phyloP scores from a whole-genome alignment of 2,797 vertebrate genomes.

The Australoheros facetus region DNA sequence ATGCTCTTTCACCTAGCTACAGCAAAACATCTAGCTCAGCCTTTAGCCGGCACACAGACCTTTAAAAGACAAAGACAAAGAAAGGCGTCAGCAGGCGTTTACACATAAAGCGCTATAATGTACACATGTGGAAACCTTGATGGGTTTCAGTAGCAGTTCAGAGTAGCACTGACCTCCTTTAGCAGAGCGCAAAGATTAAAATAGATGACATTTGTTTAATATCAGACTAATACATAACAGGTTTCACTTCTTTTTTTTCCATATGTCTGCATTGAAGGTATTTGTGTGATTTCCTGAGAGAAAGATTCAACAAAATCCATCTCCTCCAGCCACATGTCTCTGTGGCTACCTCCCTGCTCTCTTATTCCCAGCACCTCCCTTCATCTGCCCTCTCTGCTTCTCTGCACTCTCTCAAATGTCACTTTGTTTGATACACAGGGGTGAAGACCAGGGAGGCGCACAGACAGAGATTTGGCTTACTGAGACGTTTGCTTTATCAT shows the following conservation, averaged over 20 bases:
- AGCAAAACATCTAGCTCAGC: conserved; percentile 15
- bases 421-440: conserved; percentile 77
- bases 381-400: conserved; percentile 58
- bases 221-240: conserved; percentile 38
- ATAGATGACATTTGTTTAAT: conserved; percentile 58
- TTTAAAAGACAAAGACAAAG: conserved; percentile 15
- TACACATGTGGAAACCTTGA: conserved; percentile 11
- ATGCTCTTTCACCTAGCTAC: conserved; percentile 24
- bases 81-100: not conserved
- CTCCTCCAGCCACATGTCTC: conserved; percentile 61
- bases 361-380: conserved; percentile 57
- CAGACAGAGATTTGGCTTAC: conserved; percentile 65
- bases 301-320: conserved; percentile 57
- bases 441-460: conserved; percentile 51
- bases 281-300: conserved; percentile 63
- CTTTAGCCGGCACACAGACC: not conserved
- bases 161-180: conserved; percentile 16
- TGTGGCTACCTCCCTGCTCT: conserved; percentile 55
- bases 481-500: conserved; percentile 70
- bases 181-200: conserved; percentile 22
- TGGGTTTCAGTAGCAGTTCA: conserved; percentile 41
- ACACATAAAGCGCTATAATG: not conserved
- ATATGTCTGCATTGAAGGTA: conserved; percentile 48
- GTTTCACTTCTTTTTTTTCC: conserved; percentile 24
- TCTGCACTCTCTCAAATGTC: conserved; percentile 82